Conservation (phyloP, 2,888 invertebrate species). For the Ditylenchus weischeri region DNA sequence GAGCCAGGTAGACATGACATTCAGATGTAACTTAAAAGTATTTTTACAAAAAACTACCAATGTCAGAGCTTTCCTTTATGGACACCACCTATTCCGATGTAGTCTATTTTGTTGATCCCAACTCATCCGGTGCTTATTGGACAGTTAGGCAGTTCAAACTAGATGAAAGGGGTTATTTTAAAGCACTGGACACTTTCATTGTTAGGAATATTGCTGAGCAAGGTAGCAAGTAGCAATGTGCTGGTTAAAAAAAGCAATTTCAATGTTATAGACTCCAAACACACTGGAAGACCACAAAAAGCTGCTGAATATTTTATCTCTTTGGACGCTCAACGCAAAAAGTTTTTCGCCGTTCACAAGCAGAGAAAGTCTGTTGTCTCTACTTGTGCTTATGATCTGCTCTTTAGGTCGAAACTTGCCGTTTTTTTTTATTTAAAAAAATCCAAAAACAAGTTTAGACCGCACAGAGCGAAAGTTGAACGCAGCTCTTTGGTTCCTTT, state of each 20-base stretch:
- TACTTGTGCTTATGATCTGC: conserved; percentile 43
- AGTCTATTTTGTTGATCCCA: conserved; percentile 48
- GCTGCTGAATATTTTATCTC: conserved; percentile 39
- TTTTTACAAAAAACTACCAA: background rate
- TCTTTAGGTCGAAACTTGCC: conserved; percentile 38
- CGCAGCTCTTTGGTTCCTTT: background rate
- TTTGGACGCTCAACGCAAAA: conserved; percentile 40
- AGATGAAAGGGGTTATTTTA: conserved; percentile 35
- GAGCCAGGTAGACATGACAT: conserved; percentile 26
- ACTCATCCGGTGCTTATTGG: conserved; percentile 41
- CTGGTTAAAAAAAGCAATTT: conserved; percentile 2
- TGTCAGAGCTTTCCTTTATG: conserved; percentile 32
- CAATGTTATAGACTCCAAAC: conserved; percentile 13
- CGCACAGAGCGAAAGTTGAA: conserved; percentile 24
- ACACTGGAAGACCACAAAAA: conserved; percentile 15
- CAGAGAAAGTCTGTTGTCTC: conserved; percentile 18
- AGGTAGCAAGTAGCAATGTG: conserved; percentile 23
- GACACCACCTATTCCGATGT: conserved; percentile 41
- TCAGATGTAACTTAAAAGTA: background rate
- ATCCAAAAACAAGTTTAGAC: conserved; percentile 21
- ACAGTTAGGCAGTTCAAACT: conserved; percentile 44
- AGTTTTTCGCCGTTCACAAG: conserved; percentile 32
- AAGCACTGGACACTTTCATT: conserved; percentile 40
- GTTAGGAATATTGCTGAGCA: conserved; percentile 35
- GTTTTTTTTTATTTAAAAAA: background rate